Evolutionary conservation across 2,888 invertebrate species (phyloP).

Genomic region (Plagodis dolabraria): DNA sequence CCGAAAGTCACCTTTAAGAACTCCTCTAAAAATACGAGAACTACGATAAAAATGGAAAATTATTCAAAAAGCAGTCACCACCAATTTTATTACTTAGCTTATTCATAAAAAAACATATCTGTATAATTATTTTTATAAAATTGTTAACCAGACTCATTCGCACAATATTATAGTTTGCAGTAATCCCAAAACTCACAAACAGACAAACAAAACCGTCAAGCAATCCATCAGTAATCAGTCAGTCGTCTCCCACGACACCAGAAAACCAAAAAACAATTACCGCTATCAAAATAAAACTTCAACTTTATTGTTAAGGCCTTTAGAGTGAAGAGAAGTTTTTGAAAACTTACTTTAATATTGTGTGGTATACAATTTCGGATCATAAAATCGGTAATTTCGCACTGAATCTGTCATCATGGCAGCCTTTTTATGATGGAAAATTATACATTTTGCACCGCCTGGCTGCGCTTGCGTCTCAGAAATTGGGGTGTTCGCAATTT

Average conservation of each 20-base stretch:
- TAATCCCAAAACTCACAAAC: conserved; percentile 27
- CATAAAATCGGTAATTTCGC: conserved; percentile 52
- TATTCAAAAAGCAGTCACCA: no score
- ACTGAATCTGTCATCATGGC: conserved; percentile 56
- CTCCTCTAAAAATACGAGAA: no score
- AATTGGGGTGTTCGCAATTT: conserved; percentile 31
- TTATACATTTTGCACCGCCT: conserved; percentile 47
- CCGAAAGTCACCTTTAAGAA: no score
- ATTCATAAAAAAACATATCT: no score
- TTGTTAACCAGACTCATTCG: background rate
- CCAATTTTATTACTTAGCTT: no score
- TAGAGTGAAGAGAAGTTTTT: background rate
- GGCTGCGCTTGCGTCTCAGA: conserved; percentile 27
- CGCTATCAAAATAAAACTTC: background rate
- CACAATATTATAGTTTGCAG: conserved; percentile 12
- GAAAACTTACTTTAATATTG: background rate
- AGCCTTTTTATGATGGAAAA: conserved; percentile 58
- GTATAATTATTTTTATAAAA: no score
- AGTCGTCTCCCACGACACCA: conserved; percentile 37
- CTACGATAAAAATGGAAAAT: no score
- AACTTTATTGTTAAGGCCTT: conserved; percentile 3
- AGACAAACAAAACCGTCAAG: conserved; percentile 38
- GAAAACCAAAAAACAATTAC: background rate
- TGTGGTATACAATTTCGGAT: conserved; percentile 46
- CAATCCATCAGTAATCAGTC: conserved; percentile 41